Base-by-base conservation (phyloP, 2,113 vertebrate species). In the Leptodactylus fuscus region DNA sequence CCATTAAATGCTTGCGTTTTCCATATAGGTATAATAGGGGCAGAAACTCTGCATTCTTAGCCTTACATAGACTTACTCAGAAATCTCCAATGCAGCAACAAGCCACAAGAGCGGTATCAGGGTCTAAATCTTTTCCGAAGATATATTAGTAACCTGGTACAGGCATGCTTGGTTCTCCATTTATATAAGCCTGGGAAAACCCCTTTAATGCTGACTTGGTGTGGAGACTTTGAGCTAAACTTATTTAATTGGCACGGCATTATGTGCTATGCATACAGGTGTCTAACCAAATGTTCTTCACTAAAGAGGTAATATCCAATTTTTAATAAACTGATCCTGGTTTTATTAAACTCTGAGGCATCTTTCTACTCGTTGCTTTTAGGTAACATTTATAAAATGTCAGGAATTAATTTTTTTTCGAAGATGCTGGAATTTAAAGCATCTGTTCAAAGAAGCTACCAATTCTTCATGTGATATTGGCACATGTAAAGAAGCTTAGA, bases 341-440 rank as follows among this genome's bases (percentile, higher is more conserved):
- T 70, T 82, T 82, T 82, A 82, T 82, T 71, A 70, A 81, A 81
- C 78, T 49, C 27, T 67, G 5, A 81, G 27, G 79, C 79, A 65
- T 48, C 38, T 49, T 67, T 67, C 27, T 27, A 32, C 48, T 15
- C 60, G 29, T 71, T 82, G 81, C 20, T 53, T 82, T 82, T 53
- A 71, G 65, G 81, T 71, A 70, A 70, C 81, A 82, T 82, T 82
- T 70, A 49, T 71, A 82, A 76, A 82, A 82, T 82, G 81, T 71
- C 81, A 82, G 81, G 65, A 70, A 71, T 71, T 81, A 71, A 32
- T 82, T 82, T 82, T 71, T 81, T 2, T 81, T 60, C 24, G 5
- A 81, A 51, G 27, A 34, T 36, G 34, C 67, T 82, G 36, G 51
- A 83, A 83, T 74, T 83, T 83, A 74, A 44, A 34, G 70, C 67